phyloP scores from a whole-genome alignment of 2,797 vertebrate genomes.

The Acanthopagrus latus region DNA sequence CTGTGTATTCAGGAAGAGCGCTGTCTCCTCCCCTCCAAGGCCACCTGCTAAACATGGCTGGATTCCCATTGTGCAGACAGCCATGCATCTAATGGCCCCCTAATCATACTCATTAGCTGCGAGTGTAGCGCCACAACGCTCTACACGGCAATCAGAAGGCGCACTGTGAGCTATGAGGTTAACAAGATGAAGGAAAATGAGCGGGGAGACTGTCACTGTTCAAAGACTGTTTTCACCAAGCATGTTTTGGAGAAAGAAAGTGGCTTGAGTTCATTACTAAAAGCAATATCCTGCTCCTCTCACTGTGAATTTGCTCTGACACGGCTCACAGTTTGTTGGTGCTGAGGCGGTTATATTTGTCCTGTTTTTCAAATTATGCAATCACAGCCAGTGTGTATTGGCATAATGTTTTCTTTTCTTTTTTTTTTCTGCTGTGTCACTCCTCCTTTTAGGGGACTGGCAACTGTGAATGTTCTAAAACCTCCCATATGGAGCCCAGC shows the following conservation, averaged over 20 bases:
- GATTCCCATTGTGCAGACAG: conserved; percentile 80
- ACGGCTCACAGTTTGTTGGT: conserved; percentile 28
- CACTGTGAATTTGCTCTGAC: conserved; percentile 41
- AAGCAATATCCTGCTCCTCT: conserved; percentile 46
- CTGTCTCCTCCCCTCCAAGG: conserved; percentile 72
- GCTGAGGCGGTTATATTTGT: conserved; percentile 38
- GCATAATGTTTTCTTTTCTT: not conserved
- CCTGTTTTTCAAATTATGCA: conserved; percentile 31
- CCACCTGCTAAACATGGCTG: conserved; percentile 86
- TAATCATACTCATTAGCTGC: conserved; percentile 82
- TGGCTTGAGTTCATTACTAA: conserved; percentile 35
- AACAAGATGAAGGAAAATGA: conserved; percentile 40
- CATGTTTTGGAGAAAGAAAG: conserved; percentile 35
- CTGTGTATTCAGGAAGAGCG: conserved; percentile 79
- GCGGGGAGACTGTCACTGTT: conserved; percentile 26
- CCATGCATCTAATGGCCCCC: conserved; percentile 74
- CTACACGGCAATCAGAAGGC: conserved; percentile 39
- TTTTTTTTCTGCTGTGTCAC: conserved; percentile 37
- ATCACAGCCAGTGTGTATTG: conserved; percentile 28
- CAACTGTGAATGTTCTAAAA: conserved; percentile 14
- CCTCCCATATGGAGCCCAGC: conserved; percentile 21
- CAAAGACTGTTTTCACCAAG: conserved; percentile 23
- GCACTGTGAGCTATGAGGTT: conserved; percentile 18
- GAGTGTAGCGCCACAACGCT: conserved; percentile 61
- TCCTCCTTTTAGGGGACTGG: conserved; percentile 7